These are phyloP conservation scores for Lucilia sericata DNA, from an alignment of 1,140 invertebrate genomes.

Conservation along the genomic window DNA sequence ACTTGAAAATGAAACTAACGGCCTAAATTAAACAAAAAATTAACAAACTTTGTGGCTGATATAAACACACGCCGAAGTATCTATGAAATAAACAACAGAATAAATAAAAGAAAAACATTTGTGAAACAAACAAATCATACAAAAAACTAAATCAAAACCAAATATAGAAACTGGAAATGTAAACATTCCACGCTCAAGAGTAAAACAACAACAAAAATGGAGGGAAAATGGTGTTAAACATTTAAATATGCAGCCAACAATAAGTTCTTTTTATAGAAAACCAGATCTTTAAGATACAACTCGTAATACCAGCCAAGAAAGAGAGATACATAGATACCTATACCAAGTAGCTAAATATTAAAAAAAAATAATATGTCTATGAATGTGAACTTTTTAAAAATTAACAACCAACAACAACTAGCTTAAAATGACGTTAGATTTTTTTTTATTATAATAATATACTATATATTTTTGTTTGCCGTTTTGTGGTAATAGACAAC, in stretches of 20 bases:
- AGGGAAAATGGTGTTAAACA: not conserved
- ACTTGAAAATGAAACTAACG: too few species aligned
- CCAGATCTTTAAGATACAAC: not conserved
- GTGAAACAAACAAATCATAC: too few species aligned
- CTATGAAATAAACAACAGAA: not conserved
- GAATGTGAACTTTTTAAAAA: too few species aligned
- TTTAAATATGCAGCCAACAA: constrained; percentile 11
- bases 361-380: too few species aligned
- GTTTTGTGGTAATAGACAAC: too few species aligned
- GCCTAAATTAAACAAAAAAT: too few species aligned
- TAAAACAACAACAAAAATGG: not conserved
- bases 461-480: too few species aligned
- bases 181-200: not conserved
- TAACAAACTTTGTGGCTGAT: too few species aligned
- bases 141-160: not conserved
- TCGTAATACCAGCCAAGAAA: not conserved
- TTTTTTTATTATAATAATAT: not conserved
- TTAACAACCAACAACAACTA: too few species aligned
- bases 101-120: too few species aligned
- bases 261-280: constrained; percentile 13
- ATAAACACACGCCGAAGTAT: not conserved
- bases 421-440: constrained; percentile 3
- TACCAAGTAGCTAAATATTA: too few species aligned
- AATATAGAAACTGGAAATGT: not conserved
- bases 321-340: not conserved